Base-by-base conservation (phyloP, 2,888 invertebrate genomes). In the Nipponacmea schrenckii region DNA sequence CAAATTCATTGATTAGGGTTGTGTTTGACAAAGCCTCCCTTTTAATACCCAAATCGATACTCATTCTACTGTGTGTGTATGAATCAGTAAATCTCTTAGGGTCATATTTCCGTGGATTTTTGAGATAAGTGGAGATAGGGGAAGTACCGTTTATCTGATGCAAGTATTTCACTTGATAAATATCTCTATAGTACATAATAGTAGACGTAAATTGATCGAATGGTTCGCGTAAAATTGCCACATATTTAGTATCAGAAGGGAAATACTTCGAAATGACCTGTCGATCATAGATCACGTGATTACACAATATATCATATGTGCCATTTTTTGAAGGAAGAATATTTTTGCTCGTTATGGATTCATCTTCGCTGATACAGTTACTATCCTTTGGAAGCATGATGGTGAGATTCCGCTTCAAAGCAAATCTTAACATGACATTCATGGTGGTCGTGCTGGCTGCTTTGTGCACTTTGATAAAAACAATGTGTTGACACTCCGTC, bases 151-250 rank as follows among this genome's bases (percentile, higher is more conserved):
- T 72, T 12, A 79, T 76, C 7, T 72, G 62, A 3, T 74, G 63
- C 48, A 82, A 76, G 70, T 75, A 73, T 1, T 10, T 31, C 0
- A 68, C 39, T 2, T 70, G 72, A 12, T 69, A 75, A 44, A 79
- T 77, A 56, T 77, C 74, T 27, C 74, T 75, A 12, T 80, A 68
- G 3, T 76, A 80, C 27, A 71, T 73, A 17, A 82, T 65, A 0
- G 77, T 73, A 0, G 83, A 82, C 27, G 78, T 64, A 65, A 82
- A 79, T 17, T 77, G 67, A 3, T 67, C 67, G 64, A 80, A 73
- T 12, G 83, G 83, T 65, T 83, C 81, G 15, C 83, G 69, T 0
- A 82, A 67, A 14, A 80, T 80, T 17, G 79, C 80, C 31, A 83
- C 74, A 48, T 75, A 80, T 7, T 70, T 63, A 2, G 81, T 80